These are phyloP conservation scores for Tylochromis polylepis DNA, from an alignment of 2,113 vertebrate species.

Conservation along the genomic window DNA sequence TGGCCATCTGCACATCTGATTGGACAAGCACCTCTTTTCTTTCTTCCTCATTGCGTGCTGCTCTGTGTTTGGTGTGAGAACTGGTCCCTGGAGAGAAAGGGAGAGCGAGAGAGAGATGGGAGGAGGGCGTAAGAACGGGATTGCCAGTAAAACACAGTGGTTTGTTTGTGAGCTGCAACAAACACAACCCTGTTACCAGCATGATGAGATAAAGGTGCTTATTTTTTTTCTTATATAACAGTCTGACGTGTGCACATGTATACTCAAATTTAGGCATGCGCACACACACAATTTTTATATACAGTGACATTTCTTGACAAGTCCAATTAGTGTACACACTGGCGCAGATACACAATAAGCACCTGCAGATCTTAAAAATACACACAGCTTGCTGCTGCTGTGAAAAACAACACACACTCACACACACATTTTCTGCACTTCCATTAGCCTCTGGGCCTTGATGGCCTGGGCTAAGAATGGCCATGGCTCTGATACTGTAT, in stretches of 20 bases:
- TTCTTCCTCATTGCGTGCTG: constrained; percentile 42
- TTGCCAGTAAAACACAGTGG: constrained; percentile 18
- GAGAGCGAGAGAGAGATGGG: background rate
- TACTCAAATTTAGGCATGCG: background rate
- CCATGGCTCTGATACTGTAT: constrained; percentile 33
- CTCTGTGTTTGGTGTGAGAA: constrained; percentile 22
- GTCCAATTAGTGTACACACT: constrained; percentile 23
- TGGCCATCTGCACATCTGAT: constrained; percentile 50
- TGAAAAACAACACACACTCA: background rate
- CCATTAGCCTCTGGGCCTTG: constrained; percentile 2
- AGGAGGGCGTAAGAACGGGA: constrained; percentile 8
- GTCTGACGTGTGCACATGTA: background rate
- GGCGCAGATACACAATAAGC: background rate
- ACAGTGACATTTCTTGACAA: constrained; percentile 1
- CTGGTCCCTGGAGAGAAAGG: constrained; percentile 28
- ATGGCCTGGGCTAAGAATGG: constrained; percentile 26
- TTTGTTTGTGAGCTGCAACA: constrained; percentile 29
- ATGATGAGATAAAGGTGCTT: background rate
- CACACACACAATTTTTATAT: background rate
- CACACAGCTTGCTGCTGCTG: background rate
- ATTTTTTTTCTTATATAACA: constrained; percentile 7
- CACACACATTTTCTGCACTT: background rate
- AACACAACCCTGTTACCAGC: constrained; percentile 21
- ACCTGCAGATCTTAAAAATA: constrained; percentile 9
- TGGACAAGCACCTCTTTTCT: constrained; percentile 38